These are phyloP conservation scores for Bambusicola thoracicus DNA, from an alignment of 2,113 vertebrate genomes.

Conservation along the genomic window DNA sequence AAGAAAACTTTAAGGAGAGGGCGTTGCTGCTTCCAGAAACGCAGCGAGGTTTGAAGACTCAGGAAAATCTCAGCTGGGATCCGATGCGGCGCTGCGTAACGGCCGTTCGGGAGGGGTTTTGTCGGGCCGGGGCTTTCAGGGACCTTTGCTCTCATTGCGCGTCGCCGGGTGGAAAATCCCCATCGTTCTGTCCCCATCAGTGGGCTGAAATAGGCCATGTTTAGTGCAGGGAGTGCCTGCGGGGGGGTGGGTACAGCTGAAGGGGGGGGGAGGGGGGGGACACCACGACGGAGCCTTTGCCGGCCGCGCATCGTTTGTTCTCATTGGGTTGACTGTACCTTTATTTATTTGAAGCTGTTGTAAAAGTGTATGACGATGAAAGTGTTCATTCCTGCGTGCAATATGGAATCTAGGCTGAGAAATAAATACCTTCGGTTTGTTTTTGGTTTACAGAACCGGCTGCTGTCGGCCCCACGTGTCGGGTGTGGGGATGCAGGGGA, in stretches of 20 bases:
- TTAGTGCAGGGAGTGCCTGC: neutral
- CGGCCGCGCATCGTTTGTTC: neutral
- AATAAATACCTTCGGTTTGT: conserved; percentile 61
- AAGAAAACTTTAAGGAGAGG: too few species aligned
- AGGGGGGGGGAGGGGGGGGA: neutral
- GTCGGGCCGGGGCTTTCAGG: too few species aligned
- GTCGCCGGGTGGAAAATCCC: too few species aligned
- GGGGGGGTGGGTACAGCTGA: neutral
- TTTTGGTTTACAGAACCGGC: neutral
- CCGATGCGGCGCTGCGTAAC: too few species aligned
- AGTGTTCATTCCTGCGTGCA: conserved; percentile 57
- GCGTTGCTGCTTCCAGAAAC: too few species aligned
- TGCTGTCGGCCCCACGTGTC: neutral
- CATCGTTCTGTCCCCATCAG: too few species aligned
- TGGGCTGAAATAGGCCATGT: too few species aligned
- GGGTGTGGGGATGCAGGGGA: neutral
- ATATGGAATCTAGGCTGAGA: conserved; percentile 62
- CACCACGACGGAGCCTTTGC: neutral
- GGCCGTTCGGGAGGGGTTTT: too few species aligned
- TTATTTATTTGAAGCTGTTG: conserved; percentile 64
- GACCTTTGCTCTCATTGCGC: too few species aligned
- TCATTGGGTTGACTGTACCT: neutral
- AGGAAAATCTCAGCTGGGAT: too few species aligned
- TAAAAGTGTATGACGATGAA: conserved; percentile 30
- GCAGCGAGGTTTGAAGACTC: too few species aligned